phyloP scores from a whole-genome alignment of 35 echinoderm and acorn worm genomes.

The Chiridota heheva region DNA sequence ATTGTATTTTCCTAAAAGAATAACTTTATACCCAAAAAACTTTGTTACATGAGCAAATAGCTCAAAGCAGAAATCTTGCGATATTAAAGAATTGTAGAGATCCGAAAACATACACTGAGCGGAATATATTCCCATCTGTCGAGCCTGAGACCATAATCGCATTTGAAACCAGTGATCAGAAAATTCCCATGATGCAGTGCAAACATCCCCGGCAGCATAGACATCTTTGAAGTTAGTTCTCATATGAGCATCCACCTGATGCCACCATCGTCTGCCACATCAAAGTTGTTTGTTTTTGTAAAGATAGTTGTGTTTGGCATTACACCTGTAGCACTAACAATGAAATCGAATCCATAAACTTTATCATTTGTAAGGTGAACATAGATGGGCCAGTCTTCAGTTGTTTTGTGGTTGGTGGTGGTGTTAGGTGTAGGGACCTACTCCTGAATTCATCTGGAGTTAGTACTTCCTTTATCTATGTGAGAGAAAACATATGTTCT shows the following conservation, averaged over 20 bases:
- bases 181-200: constrained; percentile 85
- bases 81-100: constrained; percentile 17
- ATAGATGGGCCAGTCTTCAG: constrained; percentile 78
- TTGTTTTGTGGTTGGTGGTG: not conserved
- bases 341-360: constrained; percentile 88
- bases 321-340: constrained; percentile 94
- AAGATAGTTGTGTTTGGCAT: constrained; percentile 46
- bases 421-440: not conserved
- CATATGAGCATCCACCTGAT: constrained; percentile 87
- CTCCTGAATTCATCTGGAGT: constrained; percentile 45
- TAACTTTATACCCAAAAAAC: constrained; percentile 93
- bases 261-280: constrained; percentile 75
- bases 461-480: constrained; percentile 56
- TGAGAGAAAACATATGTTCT: not conserved
- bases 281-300: constrained; percentile 1
- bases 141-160: constrained; percentile 93
- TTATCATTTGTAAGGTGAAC: constrained; percentile 84
- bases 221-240: constrained; percentile 79
- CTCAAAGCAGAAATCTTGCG: constrained; percentile 93
- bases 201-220: constrained; percentile 96
- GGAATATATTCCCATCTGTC: constrained; percentile 92
- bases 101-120: constrained; percentile 89
- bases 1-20: constrained; percentile 89
- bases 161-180: constrained; percentile 93
- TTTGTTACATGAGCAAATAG: constrained; percentile 88